Base-by-base conservation (phyloP, 2,797 vertebrate genomes). In the Decapterus maruadsi region DNA sequence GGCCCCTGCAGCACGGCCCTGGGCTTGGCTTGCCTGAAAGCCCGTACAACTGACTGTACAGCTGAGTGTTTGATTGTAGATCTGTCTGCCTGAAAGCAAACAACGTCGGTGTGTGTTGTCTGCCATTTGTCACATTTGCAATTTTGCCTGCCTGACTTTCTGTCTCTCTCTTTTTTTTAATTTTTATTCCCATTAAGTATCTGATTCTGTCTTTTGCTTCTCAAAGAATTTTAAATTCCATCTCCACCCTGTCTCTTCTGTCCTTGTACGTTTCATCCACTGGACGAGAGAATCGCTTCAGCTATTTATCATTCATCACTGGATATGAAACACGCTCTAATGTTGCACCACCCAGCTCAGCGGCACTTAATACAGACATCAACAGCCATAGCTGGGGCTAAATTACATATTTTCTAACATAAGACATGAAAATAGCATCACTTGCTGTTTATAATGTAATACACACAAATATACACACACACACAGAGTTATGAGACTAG, bases 201-300 rank as follows among this genome's bases (percentile, higher is more conserved):
- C 43, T 13, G 43, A 29, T 53, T 31, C 14, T 50, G 12, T 58
- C 4, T 45, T 71, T 72, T 40, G 29, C 22, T 42, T 77, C 58
- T 26, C 40, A 4, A 26, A 13, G 12, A 8, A 55, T 76, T 66
- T 56, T 36, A 43, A 31, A 57, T 66, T 8, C 31, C 34, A 70
- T 29, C 26, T 31, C n/a, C 63, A 53, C 19, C 40, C 26, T 22
- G 55, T 84, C 68, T 57, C 8, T 34, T 59, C 17, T 6, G 7
- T 9, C 9, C 48, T 26, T 31, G 5, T 7, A 53, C 10, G 14
- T 93, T 87, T 87, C 79, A 93, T 79, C 84, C 82, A 65, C 62
- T 86, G 82, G 84, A 92, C 80, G 88, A 87, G 40, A 76, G 76
- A 84, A 89, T 90, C 85, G 89, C 73, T 68, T 70, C 11, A 13